Evolutionary conservation across 2,113 vertebrate genomes (phyloP).

Genomic region (Odontophorus gujanensis): DNA sequence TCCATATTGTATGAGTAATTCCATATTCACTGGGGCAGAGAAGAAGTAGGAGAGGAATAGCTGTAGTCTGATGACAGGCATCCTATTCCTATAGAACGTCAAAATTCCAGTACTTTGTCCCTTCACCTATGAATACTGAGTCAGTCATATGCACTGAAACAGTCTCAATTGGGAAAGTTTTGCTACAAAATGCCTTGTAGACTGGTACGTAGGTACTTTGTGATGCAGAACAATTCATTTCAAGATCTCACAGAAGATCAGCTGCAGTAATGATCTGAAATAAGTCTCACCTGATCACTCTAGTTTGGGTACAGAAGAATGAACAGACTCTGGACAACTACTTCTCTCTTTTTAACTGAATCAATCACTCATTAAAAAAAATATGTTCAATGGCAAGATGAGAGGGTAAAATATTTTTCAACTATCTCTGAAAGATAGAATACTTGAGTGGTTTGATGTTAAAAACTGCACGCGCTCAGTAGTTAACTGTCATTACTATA

Average conservation of each 20-base stretch:
- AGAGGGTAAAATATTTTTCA: not conserved
- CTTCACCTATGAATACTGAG: not conserved
- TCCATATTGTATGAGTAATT: not conserved
- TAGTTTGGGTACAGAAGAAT: rapidly evolving
- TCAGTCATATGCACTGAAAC: not conserved
- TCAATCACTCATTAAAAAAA: not conserved
- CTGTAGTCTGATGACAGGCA: not conserved
- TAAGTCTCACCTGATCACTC: not conserved
- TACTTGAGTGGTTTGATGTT: conserved; percentile 14
- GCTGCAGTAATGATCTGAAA: not conserved
- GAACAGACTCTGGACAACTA: not conserved
- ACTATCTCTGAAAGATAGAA: not conserved
- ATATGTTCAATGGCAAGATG: not conserved
- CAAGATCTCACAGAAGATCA: not conserved
- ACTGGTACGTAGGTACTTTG: not conserved
- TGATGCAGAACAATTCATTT: not conserved
- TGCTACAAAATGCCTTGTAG: not conserved
- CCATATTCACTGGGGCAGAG: not conserved
- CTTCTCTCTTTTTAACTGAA: not conserved
- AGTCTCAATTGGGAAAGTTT: not conserved
- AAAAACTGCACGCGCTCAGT: not conserved
- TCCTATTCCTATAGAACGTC: not conserved
- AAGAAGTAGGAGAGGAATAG: conserved; percentile 5
- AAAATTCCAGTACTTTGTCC: not conserved
- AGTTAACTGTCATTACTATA: conserved; percentile 33